A percentile compares a stretch with the other conserved stretches of the same genome.
Conservation (phyloP, 2,888 invertebrate species). For the Celastrina argiolus region DNA sequence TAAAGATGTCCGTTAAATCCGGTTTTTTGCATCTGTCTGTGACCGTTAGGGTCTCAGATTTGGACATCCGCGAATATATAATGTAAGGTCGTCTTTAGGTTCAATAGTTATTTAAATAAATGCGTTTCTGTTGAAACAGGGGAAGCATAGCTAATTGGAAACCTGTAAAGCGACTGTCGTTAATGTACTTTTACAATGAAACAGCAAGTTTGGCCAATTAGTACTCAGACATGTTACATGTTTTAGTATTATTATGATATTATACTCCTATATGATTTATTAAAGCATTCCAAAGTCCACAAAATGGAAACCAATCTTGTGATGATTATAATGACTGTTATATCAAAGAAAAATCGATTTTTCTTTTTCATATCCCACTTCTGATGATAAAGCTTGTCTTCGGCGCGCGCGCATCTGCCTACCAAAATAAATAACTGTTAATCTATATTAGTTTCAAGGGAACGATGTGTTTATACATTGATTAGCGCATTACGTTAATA, state of each 20-base stretch:
- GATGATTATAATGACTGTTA: neutral
- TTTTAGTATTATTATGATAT: neutral
- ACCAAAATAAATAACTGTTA: constrained; percentile 71
- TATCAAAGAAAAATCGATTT: constrained; percentile 19
- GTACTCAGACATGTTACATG: neutral
- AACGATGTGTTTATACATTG: constrained; percentile 8
- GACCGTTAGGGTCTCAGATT: constrained; percentile 56
- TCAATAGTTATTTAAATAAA: neutral
- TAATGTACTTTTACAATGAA: neutral
- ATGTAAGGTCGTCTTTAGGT: neutral
- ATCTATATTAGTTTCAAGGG: constrained; percentile 35
- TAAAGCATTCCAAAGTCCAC: neutral
- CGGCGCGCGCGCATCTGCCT: constrained; percentile 60
- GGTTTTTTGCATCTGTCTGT: constrained; percentile 38
- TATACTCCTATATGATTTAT: too few species aligned
- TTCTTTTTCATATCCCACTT: constrained; percentile 32
- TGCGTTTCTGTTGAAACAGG: neutral
- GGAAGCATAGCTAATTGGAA: neutral
- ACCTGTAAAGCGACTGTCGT: neutral
- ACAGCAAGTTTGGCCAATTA: neutral
- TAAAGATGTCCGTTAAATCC: constrained; percentile 39
- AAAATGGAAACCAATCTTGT: neutral
- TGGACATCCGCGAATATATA: neutral
- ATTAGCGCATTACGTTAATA: constrained; percentile 19
- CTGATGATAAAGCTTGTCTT: constrained; percentile 65